Conservation (phyloP, 1,140 invertebrate genomes). For the Tenebrio molitor region DNA sequence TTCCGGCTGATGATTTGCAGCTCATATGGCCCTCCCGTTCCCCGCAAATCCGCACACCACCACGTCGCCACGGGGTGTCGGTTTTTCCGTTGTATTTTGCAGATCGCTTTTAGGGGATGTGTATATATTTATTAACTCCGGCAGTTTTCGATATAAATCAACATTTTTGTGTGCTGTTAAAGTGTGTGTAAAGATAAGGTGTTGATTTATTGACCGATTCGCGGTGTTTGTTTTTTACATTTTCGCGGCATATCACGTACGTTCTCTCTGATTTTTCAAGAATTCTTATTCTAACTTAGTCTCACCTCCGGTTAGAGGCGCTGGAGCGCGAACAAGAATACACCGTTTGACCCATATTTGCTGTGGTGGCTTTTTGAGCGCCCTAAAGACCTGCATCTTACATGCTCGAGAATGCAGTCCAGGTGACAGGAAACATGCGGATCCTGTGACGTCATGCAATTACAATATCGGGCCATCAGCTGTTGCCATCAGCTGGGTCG, state of each 20-base stretch:
- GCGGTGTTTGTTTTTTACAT: conserved; percentile 48
- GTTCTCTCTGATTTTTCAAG: not conserved
- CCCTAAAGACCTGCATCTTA: conserved; percentile 26
- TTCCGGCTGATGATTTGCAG: conserved; percentile 61
- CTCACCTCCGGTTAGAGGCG: too few relatives aligned
- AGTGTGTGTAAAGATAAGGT: conserved; percentile 57
- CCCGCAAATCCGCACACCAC: conserved; percentile 40
- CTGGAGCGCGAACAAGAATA: not conserved
- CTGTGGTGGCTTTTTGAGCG: not conserved
- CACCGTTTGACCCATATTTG: conserved; percentile 27
- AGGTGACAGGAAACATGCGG: conserved; percentile 56
- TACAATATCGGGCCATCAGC: conserved; percentile 50
- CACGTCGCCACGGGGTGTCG: conserved; percentile 39
- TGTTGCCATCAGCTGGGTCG: conserved; percentile 54
- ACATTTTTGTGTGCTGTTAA: conserved; percentile 54
- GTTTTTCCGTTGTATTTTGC: conserved; percentile 40
- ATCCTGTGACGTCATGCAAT: conserved; percentile 52
- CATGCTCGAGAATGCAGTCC: conserved; percentile 44
- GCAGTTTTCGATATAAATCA: conserved; percentile 57
- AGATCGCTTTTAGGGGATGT: conserved; percentile 49
- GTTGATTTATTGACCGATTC: conserved; percentile 56
- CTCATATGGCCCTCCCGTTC: conserved; percentile 51
- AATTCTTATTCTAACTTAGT: not conserved
- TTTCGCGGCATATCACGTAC: conserved; percentile 27
- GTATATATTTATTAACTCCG: conserved; percentile 57